These are phyloP conservation scores for Gambusia yucatana DNA, from an alignment of 2,797 vertebrate species.

Conservation along the genomic window DNA sequence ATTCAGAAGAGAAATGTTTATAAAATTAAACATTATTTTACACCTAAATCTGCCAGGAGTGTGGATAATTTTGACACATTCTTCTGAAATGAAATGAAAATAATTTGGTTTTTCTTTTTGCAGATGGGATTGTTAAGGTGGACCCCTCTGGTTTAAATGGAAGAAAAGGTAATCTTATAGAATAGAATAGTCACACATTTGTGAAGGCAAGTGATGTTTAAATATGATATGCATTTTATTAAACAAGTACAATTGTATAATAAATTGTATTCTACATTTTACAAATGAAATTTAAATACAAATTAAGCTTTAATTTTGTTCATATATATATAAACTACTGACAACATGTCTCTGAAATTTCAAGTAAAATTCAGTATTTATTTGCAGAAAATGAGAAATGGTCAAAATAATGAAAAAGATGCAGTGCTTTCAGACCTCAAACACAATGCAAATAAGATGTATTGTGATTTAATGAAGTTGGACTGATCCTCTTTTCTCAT, in stretches of 20 bases:
- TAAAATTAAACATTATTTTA: not conserved
- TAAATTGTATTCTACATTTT: not conserved
- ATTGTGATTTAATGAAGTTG: not conserved
- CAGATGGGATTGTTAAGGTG: slow-evolving; percentile 89
- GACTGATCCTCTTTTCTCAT: slow-evolving; percentile 13
- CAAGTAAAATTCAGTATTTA: too few relatives aligned
- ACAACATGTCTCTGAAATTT: too few relatives aligned
- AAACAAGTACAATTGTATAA: not conserved
- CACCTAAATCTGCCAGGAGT: not conserved
- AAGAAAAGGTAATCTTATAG: slow-evolving; percentile 84
- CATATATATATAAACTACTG: not conserved
- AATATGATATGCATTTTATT: not conserved
- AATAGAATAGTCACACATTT: not conserved
- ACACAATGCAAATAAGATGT: not conserved
- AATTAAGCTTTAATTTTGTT: not conserved
- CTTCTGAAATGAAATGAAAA: slow-evolving; percentile 10
- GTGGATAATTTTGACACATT: not conserved
- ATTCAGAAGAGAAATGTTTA: not conserved
- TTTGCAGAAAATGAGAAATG: too few relatives aligned
- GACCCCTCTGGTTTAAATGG: slow-evolving; percentile 87
- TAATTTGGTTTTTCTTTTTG: slow-evolving; percentile 15
- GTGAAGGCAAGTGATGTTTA: not conserved
- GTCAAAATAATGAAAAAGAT: too few relatives aligned
- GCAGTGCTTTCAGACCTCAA: too few relatives aligned
- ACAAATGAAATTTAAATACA: not conserved